A percentile compares a stretch with the other conserved stretches of the same genome.
Evolutionary conservation across 2,888 invertebrate genomes (phyloP).

Genomic region (Amblyteles armatorius): DNA sequence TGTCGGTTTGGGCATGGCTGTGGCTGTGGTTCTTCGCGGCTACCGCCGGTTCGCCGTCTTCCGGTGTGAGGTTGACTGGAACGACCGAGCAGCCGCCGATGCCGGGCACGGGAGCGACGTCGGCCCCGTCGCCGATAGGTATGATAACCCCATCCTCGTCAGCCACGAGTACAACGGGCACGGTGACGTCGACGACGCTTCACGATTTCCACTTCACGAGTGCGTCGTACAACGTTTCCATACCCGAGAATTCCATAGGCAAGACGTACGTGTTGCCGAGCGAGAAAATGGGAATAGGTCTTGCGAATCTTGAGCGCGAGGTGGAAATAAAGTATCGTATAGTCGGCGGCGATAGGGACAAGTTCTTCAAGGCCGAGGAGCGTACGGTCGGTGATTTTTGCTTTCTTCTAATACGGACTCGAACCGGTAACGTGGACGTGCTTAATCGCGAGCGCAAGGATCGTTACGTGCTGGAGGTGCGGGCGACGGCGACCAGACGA

Average conservation of each 20-base stretch:
- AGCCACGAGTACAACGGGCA: conserved; percentile 58
- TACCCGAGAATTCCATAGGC: conserved; percentile 96
- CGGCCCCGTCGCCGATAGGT: conserved; percentile 63
- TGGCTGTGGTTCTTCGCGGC: conserved; percentile 82
- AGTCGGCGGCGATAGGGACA: conserved; percentile 93
- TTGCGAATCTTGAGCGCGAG: conserved; percentile 81
- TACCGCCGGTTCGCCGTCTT: conserved; percentile 77
- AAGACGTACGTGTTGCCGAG: conserved; percentile 94
- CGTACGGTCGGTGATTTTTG: conserved; percentile 96
- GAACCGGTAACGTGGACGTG: conserved; percentile 94
- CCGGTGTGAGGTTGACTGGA: conserved; percentile 65
- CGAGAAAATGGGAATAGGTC: conserved; percentile 92
- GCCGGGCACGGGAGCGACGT: conserved; percentile 36
- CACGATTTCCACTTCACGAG: conserved; percentile 89
- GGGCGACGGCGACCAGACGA: conserved; percentile 88
- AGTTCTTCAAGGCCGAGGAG: conserved; percentile 97
- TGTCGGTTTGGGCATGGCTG: conserved; percentile 82
- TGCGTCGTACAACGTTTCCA: conserved; percentile 93
- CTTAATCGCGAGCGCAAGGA: conserved; percentile 97
- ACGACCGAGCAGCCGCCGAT: conserved; percentile 56
- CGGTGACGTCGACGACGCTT: conserved; percentile 49
- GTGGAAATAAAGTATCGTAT: conserved; percentile 93
- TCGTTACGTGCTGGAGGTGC: conserved; percentile 91
- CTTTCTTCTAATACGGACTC: conserved; percentile 95
- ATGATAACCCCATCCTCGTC: conserved; percentile 62